phyloP scores from a whole-genome alignment of 2,113 vertebrate species.

The Macaca fascicularis region DNA sequence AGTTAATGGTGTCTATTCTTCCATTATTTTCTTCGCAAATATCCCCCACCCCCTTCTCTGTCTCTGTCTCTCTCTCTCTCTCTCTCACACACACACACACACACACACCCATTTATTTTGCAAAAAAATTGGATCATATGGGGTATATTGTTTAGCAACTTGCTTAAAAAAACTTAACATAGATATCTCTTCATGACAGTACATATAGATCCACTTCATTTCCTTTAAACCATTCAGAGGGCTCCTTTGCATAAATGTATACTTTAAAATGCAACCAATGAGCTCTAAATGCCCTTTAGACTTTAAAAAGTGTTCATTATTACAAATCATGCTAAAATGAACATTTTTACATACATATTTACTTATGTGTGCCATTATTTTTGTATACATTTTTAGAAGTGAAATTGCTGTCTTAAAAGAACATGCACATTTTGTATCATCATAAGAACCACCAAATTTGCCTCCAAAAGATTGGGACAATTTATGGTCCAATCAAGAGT shows the following conservation, averaged over 20 bases:
- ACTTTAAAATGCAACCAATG: neutral
- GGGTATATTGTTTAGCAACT: neutral
- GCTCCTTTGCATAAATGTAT: neutral
- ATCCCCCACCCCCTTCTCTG: too few species aligned
- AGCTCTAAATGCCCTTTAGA: neutral
- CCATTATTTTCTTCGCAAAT: neutral
- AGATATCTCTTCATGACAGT: neutral
- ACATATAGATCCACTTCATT: neutral
- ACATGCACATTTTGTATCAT: neutral
- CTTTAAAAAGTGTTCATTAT: neutral
- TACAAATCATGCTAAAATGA: neutral
- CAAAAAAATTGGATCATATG: neutral
- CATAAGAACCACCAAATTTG: neutral
- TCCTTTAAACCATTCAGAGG: neutral
- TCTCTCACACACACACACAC: neutral
- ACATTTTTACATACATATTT: neutral
- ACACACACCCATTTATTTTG: neutral
- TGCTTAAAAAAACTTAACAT: neutral
- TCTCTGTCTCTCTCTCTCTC: neutral
- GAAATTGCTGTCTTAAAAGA: neutral
- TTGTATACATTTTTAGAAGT: conserved; percentile 9
- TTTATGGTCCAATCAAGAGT: neutral
- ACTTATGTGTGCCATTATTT: neutral
- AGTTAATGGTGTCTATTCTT: neutral
- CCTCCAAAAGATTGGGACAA: neutral